Evolutionary conservation across 2,113 vertebrate genomes (phyloP).

Genomic region (Trichechus manatus): DNA sequence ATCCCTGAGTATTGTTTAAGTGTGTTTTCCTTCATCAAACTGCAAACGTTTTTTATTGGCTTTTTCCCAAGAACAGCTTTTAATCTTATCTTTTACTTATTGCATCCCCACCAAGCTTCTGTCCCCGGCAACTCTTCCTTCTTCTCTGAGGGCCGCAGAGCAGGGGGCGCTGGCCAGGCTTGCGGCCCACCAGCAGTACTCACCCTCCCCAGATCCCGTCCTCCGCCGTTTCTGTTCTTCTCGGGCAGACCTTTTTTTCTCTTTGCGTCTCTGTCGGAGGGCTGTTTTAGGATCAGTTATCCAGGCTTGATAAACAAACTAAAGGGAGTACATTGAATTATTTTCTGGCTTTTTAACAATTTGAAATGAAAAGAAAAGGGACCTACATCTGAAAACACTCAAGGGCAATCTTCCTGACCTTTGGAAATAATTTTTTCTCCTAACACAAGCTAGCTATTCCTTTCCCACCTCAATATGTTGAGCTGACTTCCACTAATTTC

Average conservation of each 20-base stretch:
- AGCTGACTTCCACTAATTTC: constrained; percentile 73
- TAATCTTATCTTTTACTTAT: neutral
- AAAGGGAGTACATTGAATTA: constrained; percentile 82
- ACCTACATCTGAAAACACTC: neutral
- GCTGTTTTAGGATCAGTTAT: constrained; percentile 97
- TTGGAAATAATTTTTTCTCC: constrained; percentile 51
- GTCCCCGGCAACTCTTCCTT: neutral
- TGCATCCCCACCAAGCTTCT: neutral
- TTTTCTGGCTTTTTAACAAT: constrained; percentile 67
- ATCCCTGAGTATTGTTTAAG: neutral
- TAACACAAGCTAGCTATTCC: constrained; percentile 53
- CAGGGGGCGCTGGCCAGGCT: neutral
- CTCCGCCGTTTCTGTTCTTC: constrained; percentile 87
- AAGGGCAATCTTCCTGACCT: constrained; percentile 62
- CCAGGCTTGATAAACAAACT: constrained; percentile 99
- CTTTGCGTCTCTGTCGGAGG: constrained; percentile 92
- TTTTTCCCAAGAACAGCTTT: constrained; percentile 23
- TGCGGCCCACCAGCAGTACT: neutral
- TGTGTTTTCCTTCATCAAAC: neutral
- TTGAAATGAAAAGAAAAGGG: constrained; percentile 67
- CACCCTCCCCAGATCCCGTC: constrained; percentile 91
- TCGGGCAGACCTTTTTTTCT: constrained; percentile 92
- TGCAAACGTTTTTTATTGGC: neutral
- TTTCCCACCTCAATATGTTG: constrained; percentile 11
- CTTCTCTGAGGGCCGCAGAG: too few relatives aligned